These are phyloP conservation scores for Toxotes chatareus DNA, from an alignment of 2,113 vertebrate species.

Conservation along the genomic window DNA sequence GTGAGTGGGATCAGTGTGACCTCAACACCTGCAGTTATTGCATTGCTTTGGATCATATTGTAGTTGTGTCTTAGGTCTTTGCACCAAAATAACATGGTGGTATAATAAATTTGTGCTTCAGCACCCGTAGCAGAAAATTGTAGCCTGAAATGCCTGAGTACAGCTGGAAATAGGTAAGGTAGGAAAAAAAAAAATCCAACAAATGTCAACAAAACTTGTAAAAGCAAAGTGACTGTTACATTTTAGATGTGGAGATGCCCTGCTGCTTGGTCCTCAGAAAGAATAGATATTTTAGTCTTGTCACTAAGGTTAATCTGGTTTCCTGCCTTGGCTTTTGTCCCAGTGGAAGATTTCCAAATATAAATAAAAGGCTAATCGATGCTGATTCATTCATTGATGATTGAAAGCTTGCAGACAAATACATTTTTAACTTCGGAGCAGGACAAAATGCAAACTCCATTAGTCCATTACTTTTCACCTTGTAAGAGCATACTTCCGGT, in stretches of 20 bases:
- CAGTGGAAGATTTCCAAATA: constrained; percentile 9
- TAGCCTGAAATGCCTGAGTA: constrained; percentile 2
- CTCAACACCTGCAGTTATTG: constrained; percentile 29
- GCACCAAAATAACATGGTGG: not conserved
- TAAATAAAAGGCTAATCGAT: constrained; percentile 23
- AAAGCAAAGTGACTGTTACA: constrained; percentile 6
- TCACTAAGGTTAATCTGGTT: not conserved
- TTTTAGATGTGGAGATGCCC: not conserved
- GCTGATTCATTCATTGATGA: constrained; percentile 30
- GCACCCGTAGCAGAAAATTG: not conserved
- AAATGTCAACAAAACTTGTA: not conserved
- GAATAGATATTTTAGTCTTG: constrained; percentile 9
- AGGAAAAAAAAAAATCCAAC: not conserved
- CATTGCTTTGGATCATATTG: constrained; percentile 40
- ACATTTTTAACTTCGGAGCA: constrained; percentile 11
- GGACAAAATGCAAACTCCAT: not conserved
- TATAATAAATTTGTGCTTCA: constrained; percentile 22
- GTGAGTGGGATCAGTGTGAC: constrained; percentile 40
- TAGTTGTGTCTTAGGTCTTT: constrained; percentile 12
- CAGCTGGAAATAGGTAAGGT: not conserved
- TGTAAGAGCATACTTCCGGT: not conserved
- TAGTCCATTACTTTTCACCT: not conserved
- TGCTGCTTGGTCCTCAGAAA: not conserved
- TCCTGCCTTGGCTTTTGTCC: constrained; percentile 12
- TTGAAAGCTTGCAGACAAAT: constrained; percentile 25